Conservation (phyloP, 2,113 vertebrate species). For the Uria lomvia region DNA sequence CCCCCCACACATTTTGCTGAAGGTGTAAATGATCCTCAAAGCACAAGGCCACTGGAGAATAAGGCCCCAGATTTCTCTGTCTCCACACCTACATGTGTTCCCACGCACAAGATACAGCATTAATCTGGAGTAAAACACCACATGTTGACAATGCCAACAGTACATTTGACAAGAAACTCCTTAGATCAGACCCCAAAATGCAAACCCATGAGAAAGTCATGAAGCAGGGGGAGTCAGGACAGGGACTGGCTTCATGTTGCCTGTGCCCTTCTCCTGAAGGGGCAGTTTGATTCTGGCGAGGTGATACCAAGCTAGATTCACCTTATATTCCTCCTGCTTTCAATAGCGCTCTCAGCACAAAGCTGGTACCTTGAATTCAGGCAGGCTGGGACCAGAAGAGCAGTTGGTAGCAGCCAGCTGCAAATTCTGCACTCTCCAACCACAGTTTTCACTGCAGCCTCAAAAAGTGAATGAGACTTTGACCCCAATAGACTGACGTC, state of each 20-base stretch:
- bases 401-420: background rate
- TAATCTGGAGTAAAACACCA: conserved; percentile 51
- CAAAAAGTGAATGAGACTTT: background rate
- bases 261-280: background rate
- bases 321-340: background rate
- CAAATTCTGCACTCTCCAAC: background rate
- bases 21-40: conserved; percentile 51
- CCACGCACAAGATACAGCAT: conserved; percentile 42
- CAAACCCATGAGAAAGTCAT: background rate
- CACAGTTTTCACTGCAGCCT: background rate
- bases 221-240: background rate
- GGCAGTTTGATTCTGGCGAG: background rate
- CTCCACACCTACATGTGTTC: conserved; percentile 54
- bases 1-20: conserved; percentile 17
- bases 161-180: background rate
- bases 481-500: accelerated
- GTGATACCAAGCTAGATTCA: background rate
- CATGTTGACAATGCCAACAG: conserved; percentile 14
- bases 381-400: background rate
- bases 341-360: background rate
- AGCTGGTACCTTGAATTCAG: background rate
- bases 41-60: conserved; percentile 51
- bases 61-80: conserved; percentile 48
- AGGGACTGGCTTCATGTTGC: background rate
- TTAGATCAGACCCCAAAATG: background rate